Evolutionary conservation across 2,888 invertebrate genomes (phyloP).

Genomic region (Spialia ferax): DNA sequence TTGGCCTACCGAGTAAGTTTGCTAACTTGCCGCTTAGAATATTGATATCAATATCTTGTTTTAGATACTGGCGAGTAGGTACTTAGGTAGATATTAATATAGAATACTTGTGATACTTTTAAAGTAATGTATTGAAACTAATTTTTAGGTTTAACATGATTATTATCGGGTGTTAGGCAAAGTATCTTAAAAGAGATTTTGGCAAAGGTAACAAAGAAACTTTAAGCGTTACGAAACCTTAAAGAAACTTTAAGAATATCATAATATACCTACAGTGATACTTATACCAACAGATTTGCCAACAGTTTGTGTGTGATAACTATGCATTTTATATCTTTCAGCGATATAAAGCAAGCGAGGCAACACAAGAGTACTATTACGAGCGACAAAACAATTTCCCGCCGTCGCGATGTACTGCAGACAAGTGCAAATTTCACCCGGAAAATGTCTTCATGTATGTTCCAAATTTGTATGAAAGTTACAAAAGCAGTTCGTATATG

Average conservation of each 20-base stretch:
- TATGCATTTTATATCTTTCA: background rate
- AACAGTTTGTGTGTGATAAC: background rate
- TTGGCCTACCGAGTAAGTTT: slow-evolving; percentile 4
- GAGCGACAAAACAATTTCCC: slow-evolving; percentile 28
- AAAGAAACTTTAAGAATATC: no score
- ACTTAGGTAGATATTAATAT: no score
- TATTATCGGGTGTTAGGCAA: no score
- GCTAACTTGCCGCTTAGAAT: slow-evolving; percentile 6
- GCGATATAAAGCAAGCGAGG: background rate
- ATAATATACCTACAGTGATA: no score
- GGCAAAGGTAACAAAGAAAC: no score
- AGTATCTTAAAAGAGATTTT: no score
- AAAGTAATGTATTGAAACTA: no score
- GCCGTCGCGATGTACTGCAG: slow-evolving; percentile 18
- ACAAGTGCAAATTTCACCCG: slow-evolving; percentile 29
- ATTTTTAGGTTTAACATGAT: no score
- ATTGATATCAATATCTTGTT: slow-evolving; percentile 16
- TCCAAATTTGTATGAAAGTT: slow-evolving; percentile 24
- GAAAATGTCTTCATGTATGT: slow-evolving; percentile 36
- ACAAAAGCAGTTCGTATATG: slow-evolving; percentile 7
- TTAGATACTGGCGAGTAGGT: background rate
- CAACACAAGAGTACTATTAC: slow-evolving; percentile 7
- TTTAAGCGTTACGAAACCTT: no score
- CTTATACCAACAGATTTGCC: no score
- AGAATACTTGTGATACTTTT: no score